Percentiles rank a stretch among this genome's conserved stretches.
Conservation (phyloP, 2,888 invertebrate species). For the Drosophila helvetica region DNA sequence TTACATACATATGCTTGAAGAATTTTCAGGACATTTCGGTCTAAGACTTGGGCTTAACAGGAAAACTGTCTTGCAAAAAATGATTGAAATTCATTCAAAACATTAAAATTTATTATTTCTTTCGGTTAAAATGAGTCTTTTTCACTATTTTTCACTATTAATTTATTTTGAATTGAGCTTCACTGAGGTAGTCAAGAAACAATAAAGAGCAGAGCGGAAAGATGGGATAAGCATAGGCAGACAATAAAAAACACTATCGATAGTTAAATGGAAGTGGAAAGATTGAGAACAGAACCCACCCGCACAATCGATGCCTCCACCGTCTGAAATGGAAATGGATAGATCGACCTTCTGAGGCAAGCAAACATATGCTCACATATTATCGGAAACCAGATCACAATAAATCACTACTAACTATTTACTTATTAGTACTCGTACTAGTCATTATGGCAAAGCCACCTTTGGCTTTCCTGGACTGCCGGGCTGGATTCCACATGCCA, state of each 20-base stretch:
- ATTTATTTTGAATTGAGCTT: background rate
- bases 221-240: no score
- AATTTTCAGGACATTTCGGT: no score
- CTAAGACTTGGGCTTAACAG: no score
- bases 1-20: no score
- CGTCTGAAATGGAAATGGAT: no score
- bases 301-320: no score
- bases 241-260: no score
- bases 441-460: background rate
- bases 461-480: background rate
- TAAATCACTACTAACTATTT: background rate
- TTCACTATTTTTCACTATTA: conserved; percentile 1
- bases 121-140: no score
- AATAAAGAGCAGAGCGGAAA: no score
- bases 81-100: no score
- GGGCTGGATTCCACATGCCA: background rate
- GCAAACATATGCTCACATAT: background rate
- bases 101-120: no score
- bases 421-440: background rate
- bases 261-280: background rate
- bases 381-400: background rate
- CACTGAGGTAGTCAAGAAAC: background rate
- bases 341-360: background rate
- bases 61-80: no score
- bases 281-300: background rate